phyloP scores from a whole-genome alignment of 2,113 vertebrate species.

The Phyllostomus discolor region DNA sequence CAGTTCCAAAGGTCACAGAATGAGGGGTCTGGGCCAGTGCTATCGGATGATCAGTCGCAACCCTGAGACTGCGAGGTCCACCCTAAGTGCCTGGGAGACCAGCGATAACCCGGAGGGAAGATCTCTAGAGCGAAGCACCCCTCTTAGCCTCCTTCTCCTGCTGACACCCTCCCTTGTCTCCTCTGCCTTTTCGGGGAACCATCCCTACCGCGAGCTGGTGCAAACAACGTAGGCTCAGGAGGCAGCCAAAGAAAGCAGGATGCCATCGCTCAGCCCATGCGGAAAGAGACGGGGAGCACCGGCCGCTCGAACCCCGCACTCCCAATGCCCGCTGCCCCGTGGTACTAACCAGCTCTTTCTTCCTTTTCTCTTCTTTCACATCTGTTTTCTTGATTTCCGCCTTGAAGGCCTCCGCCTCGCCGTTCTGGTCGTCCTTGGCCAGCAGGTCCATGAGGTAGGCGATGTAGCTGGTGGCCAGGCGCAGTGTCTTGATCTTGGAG shows the following conservation, averaged over 20 bases:
- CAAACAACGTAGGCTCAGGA: neutral
- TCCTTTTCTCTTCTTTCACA: conserved; percentile 94
- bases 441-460: conserved; percentile 99
- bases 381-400: conserved; percentile 98
- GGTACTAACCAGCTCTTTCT: conserved; percentile 94
- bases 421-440: conserved; percentile 96
- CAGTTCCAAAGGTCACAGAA: neutral
- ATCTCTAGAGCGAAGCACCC: neutral
- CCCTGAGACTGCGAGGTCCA: neutral
- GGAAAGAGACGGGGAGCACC: neutral
- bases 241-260: neutral
- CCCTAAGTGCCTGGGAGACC: neutral
- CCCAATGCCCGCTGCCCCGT: neutral
- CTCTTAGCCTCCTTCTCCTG: neutral
- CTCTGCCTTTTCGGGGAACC: neutral
- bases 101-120: neutral
- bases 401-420: conserved; percentile 98
- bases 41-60: neutral
- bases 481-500: conserved; percentile 97
- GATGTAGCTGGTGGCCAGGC: conserved; percentile 98
- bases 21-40: neutral
- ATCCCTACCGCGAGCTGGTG: neutral
- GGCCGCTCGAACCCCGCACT: neutral
- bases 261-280: neutral
- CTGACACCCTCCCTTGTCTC: neutral